Conservation (phyloP, 2,888 invertebrate genomes). For the Eristalis pertinax region DNA sequence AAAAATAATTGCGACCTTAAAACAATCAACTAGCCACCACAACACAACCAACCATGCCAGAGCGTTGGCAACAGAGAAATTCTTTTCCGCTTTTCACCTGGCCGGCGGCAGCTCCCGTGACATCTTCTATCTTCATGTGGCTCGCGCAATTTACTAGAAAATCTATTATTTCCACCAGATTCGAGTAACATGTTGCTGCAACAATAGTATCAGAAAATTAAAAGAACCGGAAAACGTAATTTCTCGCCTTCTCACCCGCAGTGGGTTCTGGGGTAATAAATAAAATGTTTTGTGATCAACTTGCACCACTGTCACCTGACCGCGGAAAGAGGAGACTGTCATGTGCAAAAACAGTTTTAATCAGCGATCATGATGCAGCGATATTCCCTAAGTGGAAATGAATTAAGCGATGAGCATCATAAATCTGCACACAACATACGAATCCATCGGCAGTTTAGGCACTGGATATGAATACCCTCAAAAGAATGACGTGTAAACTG, state of each 20-base stretch:
- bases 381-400: too few species aligned
- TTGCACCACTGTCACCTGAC: constrained; percentile 59
- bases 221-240: constrained; percentile 23
- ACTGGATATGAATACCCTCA: background rate
- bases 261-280: constrained; percentile 57
- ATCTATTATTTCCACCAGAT: constrained; percentile 67
- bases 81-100: constrained; percentile 42
- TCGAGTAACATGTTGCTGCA: constrained; percentile 69
- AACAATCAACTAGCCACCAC: constrained; percentile 66
- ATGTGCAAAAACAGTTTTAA: too few species aligned
- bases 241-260: background rate
- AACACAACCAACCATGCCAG: constrained; percentile 33
- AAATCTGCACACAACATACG: background rate
- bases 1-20: constrained; percentile 71
- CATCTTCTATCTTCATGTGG: constrained; percentile 58
- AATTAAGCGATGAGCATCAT: too few species aligned
- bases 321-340: background rate
- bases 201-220: constrained; percentile 31
- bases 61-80: constrained; percentile 47
- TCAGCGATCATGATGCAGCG: too few species aligned
- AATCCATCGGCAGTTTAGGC: background rate
- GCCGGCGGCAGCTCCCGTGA: constrained; percentile 27
- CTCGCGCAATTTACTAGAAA: constrained; percentile 66
- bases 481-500: background rate
- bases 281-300: constrained; percentile 49